A percentile compares a stretch with the other conserved stretches of the same genome.
Evolutionary conservation across 2,888 invertebrate species (phyloP).

Genomic region (Dysmachus trigonus): DNA sequence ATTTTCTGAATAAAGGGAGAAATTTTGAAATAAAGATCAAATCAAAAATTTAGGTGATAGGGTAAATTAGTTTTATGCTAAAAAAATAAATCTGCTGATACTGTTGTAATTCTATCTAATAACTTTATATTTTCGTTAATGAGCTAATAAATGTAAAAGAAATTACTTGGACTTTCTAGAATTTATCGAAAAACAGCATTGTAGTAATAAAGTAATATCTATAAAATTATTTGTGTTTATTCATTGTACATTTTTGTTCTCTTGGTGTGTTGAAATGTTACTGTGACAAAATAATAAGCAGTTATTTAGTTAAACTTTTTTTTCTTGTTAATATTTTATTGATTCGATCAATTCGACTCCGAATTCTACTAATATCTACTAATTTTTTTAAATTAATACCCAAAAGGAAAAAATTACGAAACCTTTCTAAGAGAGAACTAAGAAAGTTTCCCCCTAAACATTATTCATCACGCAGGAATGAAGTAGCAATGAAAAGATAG

Average conservation of each 20-base stretch:
- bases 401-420: no score
- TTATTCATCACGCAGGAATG: background rate
- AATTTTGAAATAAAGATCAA: no score
- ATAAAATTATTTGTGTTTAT: background rate
- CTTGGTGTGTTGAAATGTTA: background rate
- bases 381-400: no score
- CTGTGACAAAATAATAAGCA: background rate
- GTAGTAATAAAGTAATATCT: background rate
- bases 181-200: background rate
- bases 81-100: background rate
- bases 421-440: background rate
- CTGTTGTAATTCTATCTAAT: background rate
- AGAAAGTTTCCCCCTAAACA: background rate
- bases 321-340: background rate
- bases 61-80: background rate
- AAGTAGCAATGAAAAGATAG: no score
- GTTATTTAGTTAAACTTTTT: background rate
- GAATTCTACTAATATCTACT: no score
- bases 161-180: background rate
- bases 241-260: background rate
- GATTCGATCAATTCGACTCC: no score
- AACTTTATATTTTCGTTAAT: background rate
- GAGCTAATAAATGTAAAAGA: background rate
- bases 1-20: no score
- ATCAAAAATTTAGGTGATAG: no score